Base-by-base conservation (phyloP, 2,113 vertebrate genomes). In the Eulemur macaco region DNA sequence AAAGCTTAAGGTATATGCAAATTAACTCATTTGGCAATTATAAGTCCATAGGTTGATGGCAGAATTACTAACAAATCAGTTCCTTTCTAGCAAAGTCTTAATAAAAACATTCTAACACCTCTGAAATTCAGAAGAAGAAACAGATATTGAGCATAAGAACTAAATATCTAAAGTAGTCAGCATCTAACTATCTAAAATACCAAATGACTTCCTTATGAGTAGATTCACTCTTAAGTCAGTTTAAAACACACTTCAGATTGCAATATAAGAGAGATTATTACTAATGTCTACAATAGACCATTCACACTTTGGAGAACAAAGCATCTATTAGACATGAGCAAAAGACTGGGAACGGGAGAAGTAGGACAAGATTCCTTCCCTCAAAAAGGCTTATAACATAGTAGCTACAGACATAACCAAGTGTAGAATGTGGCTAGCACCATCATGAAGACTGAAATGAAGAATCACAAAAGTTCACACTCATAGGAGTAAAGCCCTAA, bases 401-500 rank as follows among this genome's bases (percentile, higher is more conserved):
- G 42, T 15, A 85, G 47, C 71, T 42, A 77, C 0, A 60, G 63
- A 73, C 1, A 78, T 10, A 81, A 86, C 71, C 27, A n/a, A 58
- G 4, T 68, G 14, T 3, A 68, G 47, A 78, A 45, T 45, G 14
- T 86, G 93, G 27, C 78, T 89, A 98, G 97, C 96, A 98, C 97
- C 97, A 3, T 95, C 52, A 66, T 50, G 73, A 91, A 86, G 83
- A 66, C 56, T 47, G n/a, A 91, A 96, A 86, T 58, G 58, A 96
- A 95, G 71, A 93, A 45, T 73, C 82, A 68, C 54, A 91, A 29
- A 68, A 73, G 21, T 54, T 84, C 13, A 74, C 20, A 80, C 27
- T 95, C 63, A 45, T 1, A 94, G 86, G 68, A 96, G 73, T 81
- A 82, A 64, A 94, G 74, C 58, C 93, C 83, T 89, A 89, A 76